Base-by-base conservation (phyloP, 1,140 invertebrate genomes). In the Procambarus clarkii region DNA sequence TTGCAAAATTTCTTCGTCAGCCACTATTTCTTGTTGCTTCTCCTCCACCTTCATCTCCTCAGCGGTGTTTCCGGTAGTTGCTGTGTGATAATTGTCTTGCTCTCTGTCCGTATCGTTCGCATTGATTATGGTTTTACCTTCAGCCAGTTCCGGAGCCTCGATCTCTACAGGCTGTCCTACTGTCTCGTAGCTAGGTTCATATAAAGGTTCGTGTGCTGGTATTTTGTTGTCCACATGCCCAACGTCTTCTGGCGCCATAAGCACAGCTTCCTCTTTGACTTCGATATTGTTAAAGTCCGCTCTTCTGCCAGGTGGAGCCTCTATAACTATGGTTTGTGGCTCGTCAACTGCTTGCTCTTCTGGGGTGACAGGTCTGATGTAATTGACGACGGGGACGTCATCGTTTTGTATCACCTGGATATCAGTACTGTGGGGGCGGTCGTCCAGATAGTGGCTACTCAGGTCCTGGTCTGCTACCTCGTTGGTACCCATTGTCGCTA, bases 381-480 rank as follows among this genome's bases (percentile, higher is more conserved):
- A 91, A 5, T 85, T 71, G 24, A 92, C 85, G n/a, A 77, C 78
- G 13, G 92, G 92, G 21, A 87, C 69, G 9, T 88, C 79, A 0
- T 84, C 78, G 9, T 69, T 84, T 34, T 77, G 60, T 50, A 86
- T 77, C 18, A 74, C 82, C 5, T 34, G 34, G 50, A 76, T 48
- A 24, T 86, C 58, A 71, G 83, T 50, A 44, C 82, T 87, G 2
- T 50, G 84, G 24, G 76, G 84, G n/a, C 79, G 82, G 44, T 93
- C 90, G n/a, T 93, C 92, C 24, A 92, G 24, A 58, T 85, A 91
- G 1, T 92, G 91, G 71, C 91, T 92, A 46, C 79, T 80, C 60
- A 91, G 91, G 48, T 93, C 92, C 15, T 92, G 86, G 77, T 93
- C 92, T n/a, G 92, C 92, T 13, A 93, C 91, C 58, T 93, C 92